Percentiles rank a stretch among this genome's conserved stretches.
Conservation (phyloP, 2,113 vertebrate species). For the Gnathonemus longibarbis region DNA sequence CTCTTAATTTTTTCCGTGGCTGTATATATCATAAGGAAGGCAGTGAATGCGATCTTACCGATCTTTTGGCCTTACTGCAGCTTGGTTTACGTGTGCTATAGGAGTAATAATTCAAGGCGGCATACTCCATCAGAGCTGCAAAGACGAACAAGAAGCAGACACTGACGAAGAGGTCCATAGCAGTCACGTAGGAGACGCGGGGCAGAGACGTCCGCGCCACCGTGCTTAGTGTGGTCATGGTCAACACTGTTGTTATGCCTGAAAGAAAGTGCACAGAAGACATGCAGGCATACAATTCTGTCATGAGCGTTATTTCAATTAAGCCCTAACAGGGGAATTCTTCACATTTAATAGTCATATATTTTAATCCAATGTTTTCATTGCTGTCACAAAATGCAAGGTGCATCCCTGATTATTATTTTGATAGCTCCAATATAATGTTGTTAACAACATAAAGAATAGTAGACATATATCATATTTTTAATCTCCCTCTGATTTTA, state of each 20-base stretch:
- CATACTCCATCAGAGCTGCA: conserved; percentile 93
- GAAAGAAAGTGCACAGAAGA: conserved; percentile 30
- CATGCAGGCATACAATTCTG: not conserved
- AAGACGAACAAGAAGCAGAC: conserved; percentile 97
- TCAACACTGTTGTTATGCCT: conserved; percentile 94
- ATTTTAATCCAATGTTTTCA: not conserved
- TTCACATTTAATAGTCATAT: not conserved
- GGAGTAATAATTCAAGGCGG: conserved; percentile 88
- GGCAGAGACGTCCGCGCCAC: conserved; percentile 88
- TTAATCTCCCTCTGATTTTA: not conserved
- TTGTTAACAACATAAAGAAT: not conserved
- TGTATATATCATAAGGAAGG: not conserved
- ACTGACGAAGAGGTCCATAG: conserved; percentile 96
- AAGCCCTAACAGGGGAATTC: not conserved
- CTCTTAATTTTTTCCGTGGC: too few relatives aligned
- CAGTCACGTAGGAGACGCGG: conserved; percentile 87
- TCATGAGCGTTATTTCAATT: not conserved
- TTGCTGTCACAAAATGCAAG: not conserved
- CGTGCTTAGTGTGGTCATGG: conserved; percentile 93
- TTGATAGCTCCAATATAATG: not conserved
- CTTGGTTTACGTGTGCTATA: conserved; percentile 62
- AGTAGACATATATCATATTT: not conserved
- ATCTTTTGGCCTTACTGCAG: conserved; percentile 66
- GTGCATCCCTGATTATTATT: not conserved
- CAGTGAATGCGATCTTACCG: conserved; percentile 54